These are phyloP conservation scores for Chlamydotis undulata DNA, from an alignment of 2,113 vertebrate species.

Conservation along the genomic window DNA sequence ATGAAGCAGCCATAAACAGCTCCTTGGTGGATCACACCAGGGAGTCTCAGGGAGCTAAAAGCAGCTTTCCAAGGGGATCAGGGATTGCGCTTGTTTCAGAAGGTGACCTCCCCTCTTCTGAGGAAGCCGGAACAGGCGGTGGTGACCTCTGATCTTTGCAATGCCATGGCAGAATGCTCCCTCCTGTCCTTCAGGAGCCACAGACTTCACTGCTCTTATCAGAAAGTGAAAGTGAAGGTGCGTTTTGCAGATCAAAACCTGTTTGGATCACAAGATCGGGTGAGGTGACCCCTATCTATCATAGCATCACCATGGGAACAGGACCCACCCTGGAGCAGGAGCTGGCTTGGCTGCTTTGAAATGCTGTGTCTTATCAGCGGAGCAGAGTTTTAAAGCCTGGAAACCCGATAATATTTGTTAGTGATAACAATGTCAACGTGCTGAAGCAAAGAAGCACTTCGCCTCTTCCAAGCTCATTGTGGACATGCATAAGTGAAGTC, in stretches of 20 bases:
- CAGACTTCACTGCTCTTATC: not conserved
- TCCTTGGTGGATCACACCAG: not conserved
- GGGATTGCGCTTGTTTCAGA: not conserved
- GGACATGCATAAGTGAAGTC: not conserved
- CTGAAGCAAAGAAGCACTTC: not conserved
- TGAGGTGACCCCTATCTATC: not conserved
- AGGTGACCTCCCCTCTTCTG: not conserved
- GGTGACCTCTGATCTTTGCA: not conserved
- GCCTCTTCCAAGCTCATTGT: not conserved
- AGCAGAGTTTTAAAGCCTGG: slow-evolving; percentile 5
- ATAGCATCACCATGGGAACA: not conserved
- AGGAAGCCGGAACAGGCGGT: not conserved
- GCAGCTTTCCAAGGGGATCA: not conserved
- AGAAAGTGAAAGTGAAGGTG: not conserved
- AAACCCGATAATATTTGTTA: slow-evolving; percentile 2
- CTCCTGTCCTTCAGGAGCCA: not conserved
- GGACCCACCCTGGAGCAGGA: not conserved
- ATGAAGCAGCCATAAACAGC: not conserved
- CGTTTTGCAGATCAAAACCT: not conserved
- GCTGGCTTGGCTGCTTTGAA: not conserved
- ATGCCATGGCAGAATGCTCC: not conserved
- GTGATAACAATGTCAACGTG: not conserved
- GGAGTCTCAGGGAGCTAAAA: not conserved
- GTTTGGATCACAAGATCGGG: not conserved
- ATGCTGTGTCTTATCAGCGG: not conserved